A percentile compares a stretch with the other conserved stretches of the same genome.
Conservation (phyloP, 1,140 invertebrate genomes). For the Anastrepha obliqua region DNA sequence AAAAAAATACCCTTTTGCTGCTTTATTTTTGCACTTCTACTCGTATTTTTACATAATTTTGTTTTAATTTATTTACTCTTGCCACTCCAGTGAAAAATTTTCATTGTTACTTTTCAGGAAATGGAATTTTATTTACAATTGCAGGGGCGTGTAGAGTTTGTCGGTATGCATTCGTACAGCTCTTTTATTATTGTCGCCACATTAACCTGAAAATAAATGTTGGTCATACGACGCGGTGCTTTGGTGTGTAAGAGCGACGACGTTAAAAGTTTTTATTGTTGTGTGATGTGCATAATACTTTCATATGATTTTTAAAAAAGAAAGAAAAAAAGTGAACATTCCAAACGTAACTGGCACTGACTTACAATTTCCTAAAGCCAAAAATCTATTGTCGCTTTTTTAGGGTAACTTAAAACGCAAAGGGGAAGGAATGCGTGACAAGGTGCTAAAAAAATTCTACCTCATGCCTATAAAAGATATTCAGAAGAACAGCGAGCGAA, state of each 20-base stretch:
- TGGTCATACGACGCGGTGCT: constrained; percentile 57
- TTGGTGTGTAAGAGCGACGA: neutral
- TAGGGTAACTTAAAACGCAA: no score
- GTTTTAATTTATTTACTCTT: neutral
- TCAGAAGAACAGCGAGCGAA: no score
- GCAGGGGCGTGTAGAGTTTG: neutral
- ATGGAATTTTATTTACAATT: constrained; percentile 26
- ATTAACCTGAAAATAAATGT: constrained; percentile 59
- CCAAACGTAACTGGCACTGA: no score
- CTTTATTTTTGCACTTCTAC: neutral
- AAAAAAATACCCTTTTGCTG: neutral
- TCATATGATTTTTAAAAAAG: neutral
- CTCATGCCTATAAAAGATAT: no score
- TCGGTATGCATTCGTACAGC: constrained; percentile 52
- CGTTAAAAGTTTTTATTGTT: neutral
- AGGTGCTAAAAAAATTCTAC: no score
- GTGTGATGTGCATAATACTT: neutral
- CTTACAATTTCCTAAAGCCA: no score
- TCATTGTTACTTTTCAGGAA: constrained; percentile 22
- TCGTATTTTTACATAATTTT: neutral
- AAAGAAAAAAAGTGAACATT: no score
- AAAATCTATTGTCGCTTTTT: no score
- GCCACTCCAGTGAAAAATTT: neutral
- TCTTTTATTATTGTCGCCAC: constrained; percentile 56
- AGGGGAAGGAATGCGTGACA: no score